Percentiles rank a stretch among this genome's conserved stretches.
phyloP scores from a whole-genome alignment of 2,888 invertebrate species.

The Arge pagana region DNA sequence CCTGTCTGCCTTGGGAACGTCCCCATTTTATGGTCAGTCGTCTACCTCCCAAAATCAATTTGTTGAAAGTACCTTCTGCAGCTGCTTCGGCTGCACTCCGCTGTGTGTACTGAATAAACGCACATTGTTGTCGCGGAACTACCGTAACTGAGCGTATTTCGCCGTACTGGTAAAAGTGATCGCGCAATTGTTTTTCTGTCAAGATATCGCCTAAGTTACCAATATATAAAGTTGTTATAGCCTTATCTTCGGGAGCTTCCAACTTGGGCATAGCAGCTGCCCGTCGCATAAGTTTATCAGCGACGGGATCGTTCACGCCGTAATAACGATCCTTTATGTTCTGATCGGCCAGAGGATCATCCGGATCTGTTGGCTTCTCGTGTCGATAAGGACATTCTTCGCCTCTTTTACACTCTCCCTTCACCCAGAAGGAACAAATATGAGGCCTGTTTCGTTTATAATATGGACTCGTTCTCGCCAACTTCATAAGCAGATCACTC shows the following conservation, averaged over 20 bases:
- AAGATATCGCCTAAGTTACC: constrained; percentile 90
- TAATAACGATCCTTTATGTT: constrained; percentile 95
- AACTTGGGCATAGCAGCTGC: constrained; percentile 93
- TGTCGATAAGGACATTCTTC: constrained; percentile 97
- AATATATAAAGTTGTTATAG: constrained; percentile 96
- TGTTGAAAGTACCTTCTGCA: constrained; percentile 94
- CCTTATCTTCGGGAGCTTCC: constrained; percentile 93
- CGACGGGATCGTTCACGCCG: constrained; percentile 94
- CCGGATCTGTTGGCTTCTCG: constrained; percentile 95
- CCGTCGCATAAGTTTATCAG: constrained; percentile 87
- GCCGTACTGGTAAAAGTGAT: constrained; percentile 98
- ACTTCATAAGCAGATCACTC: constrained; percentile 80
- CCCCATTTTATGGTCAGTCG: constrained; percentile 99
- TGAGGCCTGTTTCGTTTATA: constrained; percentile 94
- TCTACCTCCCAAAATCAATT: constrained; percentile 81
- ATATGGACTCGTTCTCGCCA: constrained; percentile 92
- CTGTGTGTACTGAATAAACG: constrained; percentile 95
- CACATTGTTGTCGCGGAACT: constrained; percentile 92
- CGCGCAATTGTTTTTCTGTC: constrained; percentile 88
- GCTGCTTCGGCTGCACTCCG: constrained; percentile 90
- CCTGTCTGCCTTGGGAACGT: constrained; percentile 83
- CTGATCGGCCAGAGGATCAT: constrained; percentile 94
- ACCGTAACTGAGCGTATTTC: constrained; percentile 94
- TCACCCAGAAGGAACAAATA: constrained; percentile 98
- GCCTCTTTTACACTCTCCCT: constrained; percentile 93